Conservation (phyloP, 2,888 invertebrate species). For the Ctenicera cuprea region DNA sequence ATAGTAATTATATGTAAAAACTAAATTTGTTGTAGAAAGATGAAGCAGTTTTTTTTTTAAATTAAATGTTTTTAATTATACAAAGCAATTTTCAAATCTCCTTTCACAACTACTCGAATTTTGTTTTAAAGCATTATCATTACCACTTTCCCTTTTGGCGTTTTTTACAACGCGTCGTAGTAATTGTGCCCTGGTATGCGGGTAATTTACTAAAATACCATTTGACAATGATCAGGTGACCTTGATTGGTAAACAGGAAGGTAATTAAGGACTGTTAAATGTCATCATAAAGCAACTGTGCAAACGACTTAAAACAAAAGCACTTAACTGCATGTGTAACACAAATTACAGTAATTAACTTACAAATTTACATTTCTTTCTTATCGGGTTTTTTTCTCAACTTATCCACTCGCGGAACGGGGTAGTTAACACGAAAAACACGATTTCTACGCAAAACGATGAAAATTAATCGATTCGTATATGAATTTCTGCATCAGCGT, state of each 20-base stretch:
- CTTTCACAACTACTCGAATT: too few species aligned
- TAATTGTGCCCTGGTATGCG: too few species aligned
- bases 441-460: not conserved
- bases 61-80: too few species aligned
- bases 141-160: too few species aligned
- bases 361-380: conserved; percentile 25
- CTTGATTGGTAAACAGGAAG: not conserved
- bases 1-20: too few species aligned
- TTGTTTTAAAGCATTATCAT: too few species aligned
- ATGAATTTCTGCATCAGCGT: not conserved
- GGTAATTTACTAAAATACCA: not conserved
- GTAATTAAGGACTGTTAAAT: conserved; percentile 16
- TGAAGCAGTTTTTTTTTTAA: too few species aligned
- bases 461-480: conserved; percentile 4
- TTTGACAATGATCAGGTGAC: not conserved
- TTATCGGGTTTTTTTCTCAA: not conserved
- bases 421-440: conserved; percentile 20
- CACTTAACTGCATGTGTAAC: conserved; percentile 8
- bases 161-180: too few species aligned
- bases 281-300: not conserved
- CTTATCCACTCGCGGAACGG: not conserved
- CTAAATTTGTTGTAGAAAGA: too few species aligned
- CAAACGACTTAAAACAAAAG: conserved; percentile 6
- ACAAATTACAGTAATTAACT: conserved; percentile 29
- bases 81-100: too few species aligned